A percentile compares a stretch with the other conserved stretches of the same genome.
These are phyloP conservation scores for Lethenteron reissneri DNA, from an alignment of 2,113 vertebrate genomes.

Conservation along the genomic window DNA sequence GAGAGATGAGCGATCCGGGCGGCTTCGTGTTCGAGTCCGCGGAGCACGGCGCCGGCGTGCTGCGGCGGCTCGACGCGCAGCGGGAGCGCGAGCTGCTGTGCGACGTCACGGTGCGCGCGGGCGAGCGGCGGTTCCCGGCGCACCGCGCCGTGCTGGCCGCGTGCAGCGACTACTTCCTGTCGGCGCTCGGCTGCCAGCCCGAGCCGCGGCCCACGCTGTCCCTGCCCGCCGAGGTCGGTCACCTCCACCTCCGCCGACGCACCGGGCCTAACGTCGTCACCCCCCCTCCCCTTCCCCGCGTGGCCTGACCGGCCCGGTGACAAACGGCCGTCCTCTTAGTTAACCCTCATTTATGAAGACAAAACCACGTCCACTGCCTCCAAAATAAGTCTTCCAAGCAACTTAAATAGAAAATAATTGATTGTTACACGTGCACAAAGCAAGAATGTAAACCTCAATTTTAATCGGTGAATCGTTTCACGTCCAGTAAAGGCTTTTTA, in stretches of 20 bases:
- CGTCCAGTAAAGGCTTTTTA: no score
- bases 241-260: neutral
- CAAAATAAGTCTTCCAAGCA: neutral
- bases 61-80: neutral
- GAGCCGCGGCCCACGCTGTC: neutral
- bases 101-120: neutral
- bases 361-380: neutral
- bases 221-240: constrained; percentile 2
- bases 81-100: neutral
- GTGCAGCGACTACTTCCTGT: neutral
- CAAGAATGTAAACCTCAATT: no score
- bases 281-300: neutral
- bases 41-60: neutral
- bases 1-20: neutral
- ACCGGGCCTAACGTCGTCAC: neutral
- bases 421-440: neutral
- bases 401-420: neutral
- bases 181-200: neutral
- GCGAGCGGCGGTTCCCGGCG: neutral
- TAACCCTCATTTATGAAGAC: neutral
- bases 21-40: neutral
- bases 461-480: no score
- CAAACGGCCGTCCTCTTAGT: neutral
- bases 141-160: constrained; percentile 1
- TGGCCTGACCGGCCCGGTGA: neutral